Percentiles rank a stretch among this genome's conserved stretches.
These are phyloP conservation scores for Brachirus orientalis DNA, from an alignment of 2,113 vertebrate genomes.

Conservation along the genomic window DNA sequence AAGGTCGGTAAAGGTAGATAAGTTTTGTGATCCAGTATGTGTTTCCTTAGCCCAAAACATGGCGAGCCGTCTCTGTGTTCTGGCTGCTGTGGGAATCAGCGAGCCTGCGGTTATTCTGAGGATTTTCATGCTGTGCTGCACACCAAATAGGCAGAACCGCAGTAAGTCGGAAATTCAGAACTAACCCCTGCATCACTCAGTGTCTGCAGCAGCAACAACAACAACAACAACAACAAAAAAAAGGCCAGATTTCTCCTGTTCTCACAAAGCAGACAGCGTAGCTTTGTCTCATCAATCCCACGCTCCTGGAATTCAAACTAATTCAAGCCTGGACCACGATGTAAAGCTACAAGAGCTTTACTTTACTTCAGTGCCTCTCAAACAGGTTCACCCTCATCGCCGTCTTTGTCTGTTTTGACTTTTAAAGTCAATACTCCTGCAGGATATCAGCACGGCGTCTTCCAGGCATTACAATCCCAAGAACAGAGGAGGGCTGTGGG, in stretches of 20 bases:
- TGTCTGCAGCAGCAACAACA: constrained; percentile 19
- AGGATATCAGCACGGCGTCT: constrained; percentile 29
- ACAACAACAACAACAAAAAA: not conserved
- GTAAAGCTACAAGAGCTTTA: constrained; percentile 66
- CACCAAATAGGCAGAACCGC: constrained; percentile 71
- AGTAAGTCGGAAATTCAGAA: constrained; percentile 61
- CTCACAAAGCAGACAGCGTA: constrained; percentile 57
- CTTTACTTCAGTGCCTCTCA: constrained; percentile 62
- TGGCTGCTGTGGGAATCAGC: constrained; percentile 63
- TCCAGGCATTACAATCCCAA: constrained; percentile 12
- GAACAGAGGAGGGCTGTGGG: constrained; percentile 34
- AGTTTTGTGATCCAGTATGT: constrained; percentile 34
- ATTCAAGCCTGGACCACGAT: constrained; percentile 50
- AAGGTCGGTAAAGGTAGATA: constrained; percentile 59
- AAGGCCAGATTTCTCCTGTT: constrained; percentile 55
- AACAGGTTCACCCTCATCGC: constrained; percentile 65
- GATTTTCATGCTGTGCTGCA: constrained; percentile 72
- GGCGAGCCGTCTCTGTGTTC: constrained; percentile 31
- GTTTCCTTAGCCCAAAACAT: constrained; percentile 47
- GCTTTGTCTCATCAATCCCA: constrained; percentile 63
- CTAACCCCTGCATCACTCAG: constrained; percentile 67
- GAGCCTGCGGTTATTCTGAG: constrained; percentile 54
- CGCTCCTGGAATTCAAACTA: constrained; percentile 66
- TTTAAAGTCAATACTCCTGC: constrained; percentile 58
- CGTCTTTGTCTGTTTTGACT: constrained; percentile 61